These are phyloP conservation scores for Tragelaphus buxtoni DNA, from an alignment of 2,113 vertebrate genomes.

Conservation along the genomic window DNA sequence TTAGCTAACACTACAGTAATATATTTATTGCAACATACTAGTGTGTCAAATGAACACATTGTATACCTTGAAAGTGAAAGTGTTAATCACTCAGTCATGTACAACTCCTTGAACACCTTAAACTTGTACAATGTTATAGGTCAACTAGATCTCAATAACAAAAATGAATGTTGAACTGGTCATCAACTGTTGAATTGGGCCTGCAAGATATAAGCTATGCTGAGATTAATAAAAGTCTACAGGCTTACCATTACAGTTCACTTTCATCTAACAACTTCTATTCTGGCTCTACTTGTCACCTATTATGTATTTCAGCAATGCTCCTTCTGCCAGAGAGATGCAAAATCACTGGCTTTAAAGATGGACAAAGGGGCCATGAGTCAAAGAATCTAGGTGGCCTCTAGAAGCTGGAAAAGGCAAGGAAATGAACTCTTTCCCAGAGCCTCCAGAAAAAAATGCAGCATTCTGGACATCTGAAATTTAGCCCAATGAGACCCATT, in stretches of 20 bases:
- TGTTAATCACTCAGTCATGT: background rate
- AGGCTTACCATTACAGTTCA: background rate
- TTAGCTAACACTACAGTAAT: background rate
- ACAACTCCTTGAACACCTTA: background rate
- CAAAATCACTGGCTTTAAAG: background rate
- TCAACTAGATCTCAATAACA: background rate
- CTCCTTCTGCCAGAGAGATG: background rate
- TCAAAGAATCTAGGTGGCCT: background rate
- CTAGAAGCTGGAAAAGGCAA: background rate
- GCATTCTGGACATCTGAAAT: background rate
- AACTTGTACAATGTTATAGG: background rate
- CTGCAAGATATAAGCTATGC: background rate
- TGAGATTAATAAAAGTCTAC: background rate
- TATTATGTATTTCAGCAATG: background rate
- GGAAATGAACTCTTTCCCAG: background rate
- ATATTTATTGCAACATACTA: background rate
- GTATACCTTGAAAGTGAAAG: background rate
- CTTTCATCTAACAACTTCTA: background rate
- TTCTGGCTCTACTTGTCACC: background rate
- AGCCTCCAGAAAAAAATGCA: background rate
- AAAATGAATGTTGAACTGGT: background rate
- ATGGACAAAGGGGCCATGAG: background rate
- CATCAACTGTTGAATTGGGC: background rate
- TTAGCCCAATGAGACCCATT: background rate
- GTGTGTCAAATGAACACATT: background rate